Conservation (phyloP, 2,797 vertebrate species). For the Mormyrus proboscirostris region DNA sequence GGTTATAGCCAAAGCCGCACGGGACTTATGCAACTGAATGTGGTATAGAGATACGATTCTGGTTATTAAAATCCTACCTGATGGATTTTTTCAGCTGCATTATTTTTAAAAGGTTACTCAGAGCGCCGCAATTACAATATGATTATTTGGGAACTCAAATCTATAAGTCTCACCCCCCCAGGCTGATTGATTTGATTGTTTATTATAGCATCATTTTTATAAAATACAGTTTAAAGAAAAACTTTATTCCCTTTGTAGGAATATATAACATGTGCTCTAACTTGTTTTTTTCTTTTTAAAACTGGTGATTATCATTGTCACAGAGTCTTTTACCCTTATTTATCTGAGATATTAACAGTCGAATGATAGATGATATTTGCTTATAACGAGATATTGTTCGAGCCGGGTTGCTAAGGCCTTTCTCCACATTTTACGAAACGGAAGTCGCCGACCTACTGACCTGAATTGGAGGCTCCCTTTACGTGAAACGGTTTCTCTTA, state of each 20-base stretch:
- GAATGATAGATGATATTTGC: neutral
- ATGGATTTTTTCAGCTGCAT: neutral
- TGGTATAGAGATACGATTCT: neutral
- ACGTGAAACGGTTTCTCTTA: neutral
- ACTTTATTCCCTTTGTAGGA: neutral
- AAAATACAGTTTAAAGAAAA: neutral
- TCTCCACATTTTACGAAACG: neutral
- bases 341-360: neutral
- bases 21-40: neutral
- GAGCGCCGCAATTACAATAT: neutral
- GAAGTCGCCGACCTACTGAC: neutral
- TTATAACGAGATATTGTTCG: neutral
- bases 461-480: neutral
- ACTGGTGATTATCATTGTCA: neutral
- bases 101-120: neutral
- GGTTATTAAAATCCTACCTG: neutral
- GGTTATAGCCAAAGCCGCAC: neutral
- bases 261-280: neutral
- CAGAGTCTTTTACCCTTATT: neutral
- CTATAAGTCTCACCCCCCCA: neutral
- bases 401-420: neutral
- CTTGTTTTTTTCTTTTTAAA: neutral
- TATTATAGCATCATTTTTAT: neutral
- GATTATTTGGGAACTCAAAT: neutral
- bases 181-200: neutral